phyloP scores from a whole-genome alignment of 2,113 vertebrate species.

The Alectura lathami region DNA sequence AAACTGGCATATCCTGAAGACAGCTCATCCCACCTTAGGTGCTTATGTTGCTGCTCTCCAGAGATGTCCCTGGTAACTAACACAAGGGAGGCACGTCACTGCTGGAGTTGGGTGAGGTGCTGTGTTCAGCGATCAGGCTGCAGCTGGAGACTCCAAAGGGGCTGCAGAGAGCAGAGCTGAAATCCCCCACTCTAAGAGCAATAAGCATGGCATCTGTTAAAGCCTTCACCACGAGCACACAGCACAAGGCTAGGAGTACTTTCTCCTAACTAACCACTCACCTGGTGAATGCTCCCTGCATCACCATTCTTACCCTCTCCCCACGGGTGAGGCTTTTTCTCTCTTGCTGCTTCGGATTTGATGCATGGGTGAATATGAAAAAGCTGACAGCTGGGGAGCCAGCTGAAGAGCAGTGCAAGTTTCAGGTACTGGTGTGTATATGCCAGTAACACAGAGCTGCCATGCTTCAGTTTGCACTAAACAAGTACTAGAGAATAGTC shows the following conservation, averaged over 20 bases:
- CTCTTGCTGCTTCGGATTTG: background rate
- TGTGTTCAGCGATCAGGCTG: background rate
- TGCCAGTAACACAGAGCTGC: background rate
- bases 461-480: background rate
- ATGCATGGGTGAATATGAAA: background rate
- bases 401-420: background rate
- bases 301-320: background rate
- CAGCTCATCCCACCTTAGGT: background rate
- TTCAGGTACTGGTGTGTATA: background rate
- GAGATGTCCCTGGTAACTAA: background rate
- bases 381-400: background rate
- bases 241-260: background rate
- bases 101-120: background rate
- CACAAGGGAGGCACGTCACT: background rate
- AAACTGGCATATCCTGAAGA: background rate
- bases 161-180: background rate
- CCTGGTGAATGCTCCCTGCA: background rate
- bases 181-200: rapidly evolving
- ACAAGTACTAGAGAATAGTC: background rate
- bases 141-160: background rate
- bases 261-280: background rate
- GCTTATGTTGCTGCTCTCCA: background rate
- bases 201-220: background rate
- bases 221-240: background rate
- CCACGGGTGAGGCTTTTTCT: rapidly evolving